Evolutionary conservation across 2,888 invertebrate species (phyloP), one percentile per base, ranked within the genome.

Genomic region (Linyphia triangularis): DNA sequence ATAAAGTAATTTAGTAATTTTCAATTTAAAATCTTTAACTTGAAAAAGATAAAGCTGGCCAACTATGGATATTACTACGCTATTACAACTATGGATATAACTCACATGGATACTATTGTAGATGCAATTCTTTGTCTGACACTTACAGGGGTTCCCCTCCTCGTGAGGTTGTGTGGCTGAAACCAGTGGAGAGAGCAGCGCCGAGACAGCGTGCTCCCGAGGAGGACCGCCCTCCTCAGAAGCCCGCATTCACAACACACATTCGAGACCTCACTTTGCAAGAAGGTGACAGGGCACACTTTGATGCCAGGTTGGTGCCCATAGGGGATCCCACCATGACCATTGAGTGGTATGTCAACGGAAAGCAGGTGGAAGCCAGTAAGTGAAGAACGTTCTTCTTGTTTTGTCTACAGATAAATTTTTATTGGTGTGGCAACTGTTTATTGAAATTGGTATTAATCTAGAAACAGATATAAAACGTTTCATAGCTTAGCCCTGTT

Each of bases 301-400:
- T 99, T 94, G 99, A 99, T 94, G 98, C 98, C 92, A 96, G 98
- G 93, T 96, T 99, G 93, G 97, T 97, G 93, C 99, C 99, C 91
- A 97, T 98, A 92, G 98, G 98, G 91, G 99, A 99, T 93, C 98
- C 98, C 90, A 96, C 96, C 75, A 97, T 99, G 97, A 96, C 96
- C 92, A 85, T 99, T 91, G 98, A 98, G 94, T 99, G 98, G 98
- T 97, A 96, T 92, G 95, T 96, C 92, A 97, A 99, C 93, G 98
- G 97, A 92, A 95, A 95, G 94, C 96, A 96, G 92, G 95, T 99
- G 92, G 96, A 96, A 95, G 97, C 97, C 92, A 97, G 98, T 98
- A 92, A 85, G 91, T 89, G 7, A 75, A n/a, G n/a, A n/a, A n/a
- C n/a, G n/a, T n/a, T n/a, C n/a, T n/a, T n/a, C n/a, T n/a, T n/a